Conservation (phyloP, 2,888 invertebrate species). For the Toxonevra muliebris region DNA sequence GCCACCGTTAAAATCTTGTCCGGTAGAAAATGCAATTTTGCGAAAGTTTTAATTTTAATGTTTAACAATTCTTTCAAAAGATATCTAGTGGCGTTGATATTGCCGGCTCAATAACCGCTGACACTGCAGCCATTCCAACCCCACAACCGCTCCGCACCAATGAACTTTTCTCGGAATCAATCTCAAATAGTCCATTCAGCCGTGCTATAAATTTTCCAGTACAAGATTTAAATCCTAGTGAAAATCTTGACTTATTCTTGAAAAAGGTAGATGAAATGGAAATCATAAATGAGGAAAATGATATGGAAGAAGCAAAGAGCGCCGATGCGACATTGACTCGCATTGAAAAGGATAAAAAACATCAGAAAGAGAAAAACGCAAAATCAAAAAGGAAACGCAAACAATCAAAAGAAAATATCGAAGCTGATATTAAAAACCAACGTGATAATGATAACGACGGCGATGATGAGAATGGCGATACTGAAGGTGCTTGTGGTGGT, state of each 20-base stretch:
- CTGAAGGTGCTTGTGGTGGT: slow-evolving; percentile 34
- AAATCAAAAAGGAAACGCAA: slow-evolving; percentile 33
- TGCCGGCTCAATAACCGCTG: slow-evolving; percentile 71
- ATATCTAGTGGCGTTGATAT: slow-evolving; percentile 82
- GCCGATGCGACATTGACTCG: slow-evolving; percentile 36
- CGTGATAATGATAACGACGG: slow-evolving; percentile 39
- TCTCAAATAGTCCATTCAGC: slow-evolving; percentile 62
- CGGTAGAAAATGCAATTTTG: slow-evolving; percentile 62
- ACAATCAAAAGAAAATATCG: slow-evolving; percentile 26
- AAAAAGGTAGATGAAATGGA: slow-evolving; percentile 65
- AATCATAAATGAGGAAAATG: slow-evolving; percentile 64
- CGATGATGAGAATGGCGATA: not conserved
- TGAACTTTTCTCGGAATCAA: slow-evolving; percentile 62
- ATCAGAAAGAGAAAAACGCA: slow-evolving; percentile 5
- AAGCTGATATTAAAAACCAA: slow-evolving; percentile 6
- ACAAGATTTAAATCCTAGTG: slow-evolving; percentile 53
- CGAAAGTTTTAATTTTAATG: not conserved
- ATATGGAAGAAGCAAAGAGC: slow-evolving; percentile 64
- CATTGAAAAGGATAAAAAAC: not conserved
- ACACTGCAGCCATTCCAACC: slow-evolving; percentile 62
- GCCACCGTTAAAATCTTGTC: slow-evolving; percentile 79
- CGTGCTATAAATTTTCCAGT: slow-evolving; percentile 56
- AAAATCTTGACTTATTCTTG: slow-evolving; percentile 60
- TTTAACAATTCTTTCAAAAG: slow-evolving; percentile 43
- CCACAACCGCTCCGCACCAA: slow-evolving; percentile 60